Evolutionary conservation across 53 echinoderm and acorn worm genomes (phyloP), one percentile per base, ranked within the genome.

Genomic region (Paracentrotus lividus): DNA sequence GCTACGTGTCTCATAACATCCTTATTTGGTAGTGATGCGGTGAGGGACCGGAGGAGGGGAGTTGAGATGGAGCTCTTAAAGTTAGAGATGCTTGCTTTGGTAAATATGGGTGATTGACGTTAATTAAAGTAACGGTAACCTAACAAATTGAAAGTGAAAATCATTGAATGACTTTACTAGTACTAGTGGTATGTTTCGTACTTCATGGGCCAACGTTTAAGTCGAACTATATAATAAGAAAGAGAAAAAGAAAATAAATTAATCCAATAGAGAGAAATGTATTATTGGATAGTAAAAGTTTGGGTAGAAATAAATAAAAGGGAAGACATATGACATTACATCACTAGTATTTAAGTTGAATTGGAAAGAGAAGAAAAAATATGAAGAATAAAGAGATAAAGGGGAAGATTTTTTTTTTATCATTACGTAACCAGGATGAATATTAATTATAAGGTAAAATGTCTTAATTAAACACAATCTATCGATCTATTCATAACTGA

Each of bases 21-120:
- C 90, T 45, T 67, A 90, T 90, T 72, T 69, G 90, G 90, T 14
- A 72, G 47, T 90, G 75, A 47, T 69, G 90, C 90, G 52, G 90
- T 4, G 68, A 90, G 90, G 90, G 49, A 49, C 90, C 52, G 29
- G 15, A 21, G 47, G 13, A 90, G 90, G 90, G 90, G 88, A 81
- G 47, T 47, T 47, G 16, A 44, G 81, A 47, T 81, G 47, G n/a
- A 47, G 44, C 64, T 64, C 64, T 64, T 61, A 89, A 89, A 89
- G 55, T 44, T 55, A 36, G 61, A 69, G 61, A 61, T 29, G 27
- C 27, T 29, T 29, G 0, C 64, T 64, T 64, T 12, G 31, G 10
- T 7, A 13, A 27, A 31, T 27, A 64, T 31, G 8, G 8, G 2
- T 29, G 64, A 64, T 64, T 27, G 64, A 20, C 9, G 9, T 27